phyloP scores from a whole-genome alignment of 2,113 vertebrate genomes.

The Diglossa brunneiventris region DNA sequence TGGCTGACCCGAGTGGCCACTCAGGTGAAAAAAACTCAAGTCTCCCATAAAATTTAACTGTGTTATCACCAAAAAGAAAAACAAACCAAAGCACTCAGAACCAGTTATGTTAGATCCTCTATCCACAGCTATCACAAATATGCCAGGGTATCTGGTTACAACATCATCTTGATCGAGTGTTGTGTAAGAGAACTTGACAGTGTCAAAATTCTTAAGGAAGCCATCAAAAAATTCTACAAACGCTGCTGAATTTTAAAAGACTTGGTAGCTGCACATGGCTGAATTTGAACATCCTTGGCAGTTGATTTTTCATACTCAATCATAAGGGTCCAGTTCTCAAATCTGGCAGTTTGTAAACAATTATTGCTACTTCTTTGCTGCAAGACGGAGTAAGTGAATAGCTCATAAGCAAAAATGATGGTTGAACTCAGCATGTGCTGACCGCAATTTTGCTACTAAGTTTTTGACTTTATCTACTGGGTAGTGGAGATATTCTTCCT shows the following conservation, averaged over 20 bases:
- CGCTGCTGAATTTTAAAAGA: background rate
- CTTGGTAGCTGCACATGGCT: background rate
- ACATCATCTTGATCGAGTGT: background rate
- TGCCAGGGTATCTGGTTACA: constrained; percentile 11
- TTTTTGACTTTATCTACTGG: background rate
- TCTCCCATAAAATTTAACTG: background rate
- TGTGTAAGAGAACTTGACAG: background rate
- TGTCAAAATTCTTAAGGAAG: background rate
- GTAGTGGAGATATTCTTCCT: background rate
- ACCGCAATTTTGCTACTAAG: background rate
- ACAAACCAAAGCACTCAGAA: background rate
- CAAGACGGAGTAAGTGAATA: background rate
- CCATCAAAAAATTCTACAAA: background rate
- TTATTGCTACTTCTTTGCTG: background rate
- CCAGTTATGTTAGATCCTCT: constrained; percentile 9
- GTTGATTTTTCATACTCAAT: background rate
- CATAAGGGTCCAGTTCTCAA: background rate
- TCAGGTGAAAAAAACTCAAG: background rate
- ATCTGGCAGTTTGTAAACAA: background rate
- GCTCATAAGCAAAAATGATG: background rate
- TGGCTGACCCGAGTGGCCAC: background rate
- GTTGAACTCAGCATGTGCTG: background rate
- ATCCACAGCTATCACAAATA: constrained; percentile 12
- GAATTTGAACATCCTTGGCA: background rate
- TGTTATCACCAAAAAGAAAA: background rate